Evolutionary conservation across 2,113 vertebrate genomes (phyloP).

Genomic region (Gobiocypris rarus): DNA sequence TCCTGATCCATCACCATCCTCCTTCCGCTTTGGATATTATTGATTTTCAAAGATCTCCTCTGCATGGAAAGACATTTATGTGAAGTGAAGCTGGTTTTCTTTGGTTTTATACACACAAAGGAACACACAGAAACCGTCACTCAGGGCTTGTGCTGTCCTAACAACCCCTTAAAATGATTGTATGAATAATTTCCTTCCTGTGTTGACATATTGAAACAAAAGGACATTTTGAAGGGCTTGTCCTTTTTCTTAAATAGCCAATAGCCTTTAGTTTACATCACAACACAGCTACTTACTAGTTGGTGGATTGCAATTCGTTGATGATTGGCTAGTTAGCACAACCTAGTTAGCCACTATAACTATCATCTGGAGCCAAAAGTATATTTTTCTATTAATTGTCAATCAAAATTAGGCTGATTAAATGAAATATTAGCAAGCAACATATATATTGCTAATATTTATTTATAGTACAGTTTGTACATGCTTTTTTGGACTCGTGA

Average conservation of each 20-base stretch:
- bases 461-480: not conserved
- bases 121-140: not conserved
- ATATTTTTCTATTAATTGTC: not conserved
- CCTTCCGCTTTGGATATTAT: not conserved
- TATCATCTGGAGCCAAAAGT: not conserved
- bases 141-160: not conserved
- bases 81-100: not conserved
- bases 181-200: not conserved
- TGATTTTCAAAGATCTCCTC: not conserved
- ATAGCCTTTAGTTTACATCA: not conserved
- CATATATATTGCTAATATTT: not conserved
- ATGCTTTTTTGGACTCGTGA: not conserved
- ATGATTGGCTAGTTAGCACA: not conserved
- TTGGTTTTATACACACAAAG: not conserved
- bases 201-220: not conserved
- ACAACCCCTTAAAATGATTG: not conserved
- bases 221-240: not conserved
- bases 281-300: not conserved
- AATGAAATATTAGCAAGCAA: not conserved
- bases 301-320: not conserved
- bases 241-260: not conserved
- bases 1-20: constrained; percentile 16
- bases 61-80: not conserved
- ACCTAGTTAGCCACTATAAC: not conserved
- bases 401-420: not conserved